phyloP scores from a whole-genome alignment of 2,888 invertebrate genomes.

The Agriopis marginaria region DNA sequence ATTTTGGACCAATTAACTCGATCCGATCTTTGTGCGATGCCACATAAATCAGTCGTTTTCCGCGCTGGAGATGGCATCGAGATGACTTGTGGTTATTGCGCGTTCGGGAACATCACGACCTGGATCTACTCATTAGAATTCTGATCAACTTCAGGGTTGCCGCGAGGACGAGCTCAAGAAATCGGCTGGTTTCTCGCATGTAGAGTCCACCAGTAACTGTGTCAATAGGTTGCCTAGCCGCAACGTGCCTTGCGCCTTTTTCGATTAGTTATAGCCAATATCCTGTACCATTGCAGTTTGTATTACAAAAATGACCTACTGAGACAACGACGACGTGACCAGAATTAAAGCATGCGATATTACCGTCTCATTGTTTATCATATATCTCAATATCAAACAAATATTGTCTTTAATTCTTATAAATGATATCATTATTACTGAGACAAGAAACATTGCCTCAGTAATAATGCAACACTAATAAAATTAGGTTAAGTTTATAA shows the following conservation, averaged over 20 bases:
- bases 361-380: conserved; percentile 7
- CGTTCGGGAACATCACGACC: conserved; percentile 36
- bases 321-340: conserved; percentile 66
- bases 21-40: conserved; percentile 55
- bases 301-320: conserved; percentile 70
- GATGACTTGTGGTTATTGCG: conserved; percentile 48
- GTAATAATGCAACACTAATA: too few relatives aligned
- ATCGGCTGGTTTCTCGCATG: conserved; percentile 21
- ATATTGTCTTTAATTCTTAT: background rate
- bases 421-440: too few relatives aligned
- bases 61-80: conserved; percentile 49
- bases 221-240: conserved; percentile 69
- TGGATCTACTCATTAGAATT: conserved; percentile 39
- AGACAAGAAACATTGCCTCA: background rate
- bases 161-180: conserved; percentile 20
- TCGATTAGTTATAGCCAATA: conserved; percentile 67
- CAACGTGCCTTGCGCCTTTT: conserved; percentile 64
- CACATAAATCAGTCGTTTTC: conserved; percentile 56
- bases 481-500: too few relatives aligned
- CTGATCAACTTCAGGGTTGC: conserved; percentile 28
- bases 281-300: conserved; percentile 67
- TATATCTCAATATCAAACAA: conserved; percentile 6
- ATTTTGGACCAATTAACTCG: conserved; percentile 54
- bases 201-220: conserved; percentile 48
- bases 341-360: conserved; percentile 50